Evolutionary conservation across 2,888 invertebrate genomes (phyloP).

Genomic region (Hybos culiciformis): DNA sequence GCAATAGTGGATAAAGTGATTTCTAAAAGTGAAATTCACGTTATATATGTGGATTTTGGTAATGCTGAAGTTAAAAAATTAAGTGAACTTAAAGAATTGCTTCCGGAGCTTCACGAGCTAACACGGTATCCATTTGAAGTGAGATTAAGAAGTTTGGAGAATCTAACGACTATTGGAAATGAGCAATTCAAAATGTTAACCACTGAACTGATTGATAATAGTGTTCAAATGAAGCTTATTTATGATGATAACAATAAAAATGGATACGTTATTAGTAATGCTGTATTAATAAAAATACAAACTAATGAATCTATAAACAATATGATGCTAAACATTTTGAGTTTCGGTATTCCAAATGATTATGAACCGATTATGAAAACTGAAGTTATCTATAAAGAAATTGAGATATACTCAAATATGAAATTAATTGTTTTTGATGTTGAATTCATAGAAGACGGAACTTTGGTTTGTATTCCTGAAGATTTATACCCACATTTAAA

Average conservation of each 20-base stretch:
- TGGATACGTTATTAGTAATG: neutral
- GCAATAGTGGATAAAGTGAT: conserved; percentile 5
- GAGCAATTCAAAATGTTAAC: neutral
- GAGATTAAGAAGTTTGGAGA: neutral
- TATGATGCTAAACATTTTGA: neutral
- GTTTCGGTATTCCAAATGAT: neutral
- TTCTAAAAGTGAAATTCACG: conserved; percentile 6
- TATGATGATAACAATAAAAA: neutral
- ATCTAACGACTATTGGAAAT: neutral
- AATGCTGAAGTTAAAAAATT: conserved; percentile 12
- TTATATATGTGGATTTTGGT: conserved; percentile 14
- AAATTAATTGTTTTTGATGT: neutral
- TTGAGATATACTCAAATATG: no score
- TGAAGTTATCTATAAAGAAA: no score
- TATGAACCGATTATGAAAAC: no score
- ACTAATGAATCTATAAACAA: neutral
- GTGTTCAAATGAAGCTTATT: neutral
- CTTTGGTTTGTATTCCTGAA: neutral
- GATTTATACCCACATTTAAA: no score
- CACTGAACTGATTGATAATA: neutral
- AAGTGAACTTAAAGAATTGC: conserved; percentile 9
- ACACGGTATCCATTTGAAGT: conserved; percentile 5
- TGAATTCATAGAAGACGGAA: neutral
- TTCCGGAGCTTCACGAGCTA: neutral
- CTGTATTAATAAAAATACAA: neutral